These are phyloP conservation scores for Cecidostiba fungosa DNA, from an alignment of 2,888 invertebrate genomes.

Conservation along the genomic window DNA sequence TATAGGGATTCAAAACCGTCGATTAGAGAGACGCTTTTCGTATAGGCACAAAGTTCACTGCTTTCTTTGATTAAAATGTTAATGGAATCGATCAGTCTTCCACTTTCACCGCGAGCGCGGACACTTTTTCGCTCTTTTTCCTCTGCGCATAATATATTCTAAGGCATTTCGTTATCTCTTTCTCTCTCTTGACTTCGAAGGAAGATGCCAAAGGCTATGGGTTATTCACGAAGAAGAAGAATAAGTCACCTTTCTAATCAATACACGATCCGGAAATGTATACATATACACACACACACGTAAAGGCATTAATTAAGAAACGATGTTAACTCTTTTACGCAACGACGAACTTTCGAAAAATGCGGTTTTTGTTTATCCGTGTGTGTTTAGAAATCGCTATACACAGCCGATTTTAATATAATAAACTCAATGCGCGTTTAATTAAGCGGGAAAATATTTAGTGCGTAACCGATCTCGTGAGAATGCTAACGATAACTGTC, in stretches of 20 bases:
- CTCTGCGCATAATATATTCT: constrained; percentile 26
- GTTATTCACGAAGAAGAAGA: background rate
- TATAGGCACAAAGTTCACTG: constrained; percentile 7
- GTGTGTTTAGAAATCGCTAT: background rate
- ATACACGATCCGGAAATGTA: constrained; percentile 11
- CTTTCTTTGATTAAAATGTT: constrained; percentile 36
- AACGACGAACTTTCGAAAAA: constrained; percentile 12
- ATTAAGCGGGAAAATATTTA: background rate
- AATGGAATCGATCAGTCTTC: constrained; percentile 32
- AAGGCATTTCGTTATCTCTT: constrained; percentile 35
- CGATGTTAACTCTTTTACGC: constrained; percentile 19
- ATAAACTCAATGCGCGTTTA: background rate
- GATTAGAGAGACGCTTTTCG: background rate
- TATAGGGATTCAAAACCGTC: constrained; percentile 11
- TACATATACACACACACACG: background rate
- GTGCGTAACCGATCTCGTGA: background rate
- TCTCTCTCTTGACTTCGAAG: background rate
- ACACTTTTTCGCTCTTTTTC: constrained; percentile 35
- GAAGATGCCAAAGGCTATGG: constrained; percentile 21
- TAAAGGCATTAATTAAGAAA: background rate
- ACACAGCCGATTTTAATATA: background rate
- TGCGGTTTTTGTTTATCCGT: background rate
- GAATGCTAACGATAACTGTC: background rate
- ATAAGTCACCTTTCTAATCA: constrained; percentile 35
- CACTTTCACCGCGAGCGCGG: constrained; percentile 23